phyloP scores from a whole-genome alignment of 2,888 invertebrate genomes.

The Hirudinaria manillensis region DNA sequence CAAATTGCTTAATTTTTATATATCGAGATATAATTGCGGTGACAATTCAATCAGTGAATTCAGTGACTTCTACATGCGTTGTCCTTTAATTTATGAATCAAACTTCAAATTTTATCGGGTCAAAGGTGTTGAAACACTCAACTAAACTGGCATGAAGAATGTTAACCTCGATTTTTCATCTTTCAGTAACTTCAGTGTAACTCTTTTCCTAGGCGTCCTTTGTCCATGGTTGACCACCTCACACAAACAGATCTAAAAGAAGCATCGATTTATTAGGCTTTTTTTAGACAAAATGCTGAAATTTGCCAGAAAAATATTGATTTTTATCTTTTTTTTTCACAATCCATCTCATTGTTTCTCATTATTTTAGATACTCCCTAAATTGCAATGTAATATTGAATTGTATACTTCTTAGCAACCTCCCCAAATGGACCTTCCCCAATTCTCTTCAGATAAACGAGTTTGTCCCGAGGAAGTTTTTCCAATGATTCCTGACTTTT shows the following conservation, averaged over 20 bases:
- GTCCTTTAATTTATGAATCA: background rate
- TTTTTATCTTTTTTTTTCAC: background rate
- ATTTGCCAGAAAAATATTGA: no score
- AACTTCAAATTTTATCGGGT: background rate
- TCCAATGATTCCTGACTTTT: background rate
- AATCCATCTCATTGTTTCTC: background rate
- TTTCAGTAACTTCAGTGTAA: conserved; percentile 20
- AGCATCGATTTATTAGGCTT: background rate
- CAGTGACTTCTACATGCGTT: background rate
- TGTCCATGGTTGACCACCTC: background rate
- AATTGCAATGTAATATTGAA: no score
- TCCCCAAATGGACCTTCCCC: conserved; percentile 21
- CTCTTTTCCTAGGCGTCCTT: background rate
- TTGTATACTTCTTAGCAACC: conserved; percentile 5
- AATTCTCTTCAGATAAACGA: conserved; percentile 17
- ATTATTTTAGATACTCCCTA: no score
- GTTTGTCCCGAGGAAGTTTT: conserved; percentile 10
- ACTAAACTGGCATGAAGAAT: no score
- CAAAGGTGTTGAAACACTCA: no score
- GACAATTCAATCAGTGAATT: background rate
- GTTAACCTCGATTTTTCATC: conserved; percentile 5
- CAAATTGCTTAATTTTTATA: background rate
- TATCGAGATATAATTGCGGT: background rate
- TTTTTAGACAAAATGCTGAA: background rate
- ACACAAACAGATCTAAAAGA: conserved; percentile 20